Percentiles rank a stretch among this genome's conserved stretches.
Conservation (phyloP, 53 echinoderm and acorn worm species). For the Arbacia lixula region DNA sequence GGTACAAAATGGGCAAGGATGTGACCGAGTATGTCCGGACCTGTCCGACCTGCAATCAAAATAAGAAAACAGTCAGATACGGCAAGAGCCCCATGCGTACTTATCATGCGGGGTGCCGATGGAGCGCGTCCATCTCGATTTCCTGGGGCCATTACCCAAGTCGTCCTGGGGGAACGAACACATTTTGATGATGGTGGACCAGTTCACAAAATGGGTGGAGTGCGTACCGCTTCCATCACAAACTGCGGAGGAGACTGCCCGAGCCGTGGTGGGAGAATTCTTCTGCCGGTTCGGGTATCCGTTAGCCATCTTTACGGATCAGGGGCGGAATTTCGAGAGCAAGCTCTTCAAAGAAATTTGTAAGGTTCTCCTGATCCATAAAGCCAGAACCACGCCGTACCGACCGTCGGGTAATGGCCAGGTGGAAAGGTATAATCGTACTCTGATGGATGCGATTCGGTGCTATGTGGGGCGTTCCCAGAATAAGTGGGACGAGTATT, state of each 20-base stretch:
- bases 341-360: slow-evolving; percentile 32
- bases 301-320: slow-evolving; percentile 44
- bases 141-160: slow-evolving; percentile 66
- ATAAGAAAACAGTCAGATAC: slow-evolving; percentile 47
- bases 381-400: slow-evolving; percentile 56
- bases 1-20: slow-evolving; percentile 57
- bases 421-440: slow-evolving; percentile 64
- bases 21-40: slow-evolving; percentile 20
- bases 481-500: too few species aligned
- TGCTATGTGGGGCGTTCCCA: slow-evolving; percentile 56
- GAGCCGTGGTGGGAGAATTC: slow-evolving; percentile 7
- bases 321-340: slow-evolving; percentile 69
- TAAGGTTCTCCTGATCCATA: slow-evolving; percentile 62
- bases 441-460: slow-evolving; percentile 62
- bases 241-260: neutral
- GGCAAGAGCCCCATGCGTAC: slow-evolving; percentile 26
- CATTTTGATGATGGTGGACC: neutral
- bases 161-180: slow-evolving; percentile 18
- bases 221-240: neutral
- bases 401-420: slow-evolving; percentile 66
- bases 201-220: slow-evolving; percentile 23
- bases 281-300: slow-evolving; percentile 7
- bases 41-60: slow-evolving; percentile 55
- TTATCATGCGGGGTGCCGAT: slow-evolving; percentile 67
- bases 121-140: slow-evolving; percentile 67